Conservation (phyloP, 2,888 invertebrate genomes). For the Dione juno region DNA sequence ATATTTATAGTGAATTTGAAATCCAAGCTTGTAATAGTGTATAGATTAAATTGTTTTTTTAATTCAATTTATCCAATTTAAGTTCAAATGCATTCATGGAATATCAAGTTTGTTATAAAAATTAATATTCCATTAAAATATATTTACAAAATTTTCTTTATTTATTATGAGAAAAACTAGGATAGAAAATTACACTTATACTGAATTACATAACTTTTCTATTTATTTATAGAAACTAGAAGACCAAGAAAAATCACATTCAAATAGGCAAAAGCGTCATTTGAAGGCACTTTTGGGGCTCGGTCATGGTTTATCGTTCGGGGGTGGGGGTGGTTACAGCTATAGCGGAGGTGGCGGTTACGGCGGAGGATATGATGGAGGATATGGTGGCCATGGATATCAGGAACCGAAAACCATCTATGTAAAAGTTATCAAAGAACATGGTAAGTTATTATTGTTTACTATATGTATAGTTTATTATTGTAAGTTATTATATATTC, state of each 20-base stretch:
- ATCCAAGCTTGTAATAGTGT: neutral
- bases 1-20: neutral
- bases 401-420: slow-evolving; percentile 61
- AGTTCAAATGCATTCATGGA: neutral
- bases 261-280: slow-evolving; percentile 67
- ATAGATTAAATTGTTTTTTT: neutral
- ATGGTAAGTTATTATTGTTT: slow-evolving; percentile 53
- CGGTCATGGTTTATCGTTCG: slow-evolving; percentile 48
- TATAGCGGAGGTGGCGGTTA: slow-evolving; percentile 50
- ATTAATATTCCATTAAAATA: neutral
- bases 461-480: too few species aligned
- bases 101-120: neutral
- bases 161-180: neutral
- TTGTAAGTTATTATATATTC: too few species aligned
- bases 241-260: slow-evolving; percentile 59
- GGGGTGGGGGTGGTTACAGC: slow-evolving; percentile 54
- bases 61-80: neutral
- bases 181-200: neutral
- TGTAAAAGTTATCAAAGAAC: slow-evolving; percentile 62
- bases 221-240: slow-evolving; percentile 66
- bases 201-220: slow-evolving; percentile 9
- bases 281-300: slow-evolving; percentile 54
- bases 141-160: neutral
- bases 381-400: slow-evolving; percentile 53
- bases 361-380: slow-evolving; percentile 48